A percentile compares a stretch with the other conserved stretches of the same genome.
Conservation (phyloP, 2,797 vertebrate genomes). For the Phataginus tricuspis region DNA sequence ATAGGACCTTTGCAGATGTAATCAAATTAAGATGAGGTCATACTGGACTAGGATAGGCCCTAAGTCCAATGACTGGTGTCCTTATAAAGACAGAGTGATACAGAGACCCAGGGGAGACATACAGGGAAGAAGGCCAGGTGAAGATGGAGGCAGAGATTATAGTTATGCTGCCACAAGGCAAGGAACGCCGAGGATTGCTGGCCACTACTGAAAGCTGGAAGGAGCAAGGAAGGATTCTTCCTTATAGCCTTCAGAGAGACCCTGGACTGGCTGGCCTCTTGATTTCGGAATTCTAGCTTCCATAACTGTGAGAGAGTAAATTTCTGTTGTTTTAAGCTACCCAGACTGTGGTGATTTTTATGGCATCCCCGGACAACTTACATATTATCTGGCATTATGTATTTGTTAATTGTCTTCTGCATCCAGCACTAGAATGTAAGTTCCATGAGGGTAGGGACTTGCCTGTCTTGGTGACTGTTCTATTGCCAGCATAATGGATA, state of each 20-base stretch:
- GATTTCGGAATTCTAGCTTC: slow-evolving; percentile 14
- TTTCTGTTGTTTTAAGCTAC: not conserved
- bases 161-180: not conserved
- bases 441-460: not conserved
- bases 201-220: not conserved
- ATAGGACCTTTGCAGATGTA: not conserved
- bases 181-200: not conserved
- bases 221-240: not conserved
- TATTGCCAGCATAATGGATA: not conserved
- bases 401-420: slow-evolving; percentile 27
- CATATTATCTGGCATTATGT: not conserved
- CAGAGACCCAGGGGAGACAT: not conserved
- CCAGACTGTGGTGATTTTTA: not conserved
- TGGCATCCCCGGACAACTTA: not conserved
- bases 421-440: not conserved
- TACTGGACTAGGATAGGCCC: not conserved
- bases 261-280: not conserved
- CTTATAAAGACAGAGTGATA: not conserved
- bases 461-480: not conserved
- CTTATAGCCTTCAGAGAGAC: not conserved
- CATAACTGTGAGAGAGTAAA: not conserved
- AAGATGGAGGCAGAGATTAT: not conserved
- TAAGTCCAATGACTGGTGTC: not conserved
- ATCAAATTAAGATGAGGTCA: not conserved
- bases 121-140: not conserved